Conservation (phyloP, 2,113 vertebrate species). For the Mixornis gularis region DNA sequence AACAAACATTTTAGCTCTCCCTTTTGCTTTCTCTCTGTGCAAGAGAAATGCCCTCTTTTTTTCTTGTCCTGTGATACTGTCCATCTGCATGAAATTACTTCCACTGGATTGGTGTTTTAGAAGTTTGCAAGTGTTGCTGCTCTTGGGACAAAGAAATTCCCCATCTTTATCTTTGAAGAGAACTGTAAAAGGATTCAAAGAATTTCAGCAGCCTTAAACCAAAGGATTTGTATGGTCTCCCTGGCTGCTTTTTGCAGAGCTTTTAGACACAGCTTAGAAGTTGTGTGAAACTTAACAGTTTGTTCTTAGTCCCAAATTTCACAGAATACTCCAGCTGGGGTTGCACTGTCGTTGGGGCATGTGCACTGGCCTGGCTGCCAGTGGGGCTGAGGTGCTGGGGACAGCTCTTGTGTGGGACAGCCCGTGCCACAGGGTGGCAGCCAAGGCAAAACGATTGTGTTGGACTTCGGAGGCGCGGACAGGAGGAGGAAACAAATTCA, state of each 20-base stretch:
- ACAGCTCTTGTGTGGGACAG: not conserved
- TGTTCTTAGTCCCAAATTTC: not conserved
- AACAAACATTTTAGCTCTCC: not conserved
- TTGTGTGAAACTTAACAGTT: not conserved
- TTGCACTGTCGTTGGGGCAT: rapidly evolving
- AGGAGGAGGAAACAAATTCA: not conserved
- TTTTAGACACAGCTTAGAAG: not conserved
- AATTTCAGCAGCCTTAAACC: not conserved
- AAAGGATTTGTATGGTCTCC: rapidly evolving
- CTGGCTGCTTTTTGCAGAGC: not conserved
- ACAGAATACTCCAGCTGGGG: rapidly evolving
- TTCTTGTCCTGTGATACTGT: not conserved
- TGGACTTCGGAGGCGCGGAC: not conserved
- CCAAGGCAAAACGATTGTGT: slow-evolving; percentile 29
- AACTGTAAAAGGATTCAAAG: not conserved
- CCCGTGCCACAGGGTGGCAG: slow-evolving; percentile 63
- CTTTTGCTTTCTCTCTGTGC: not conserved
- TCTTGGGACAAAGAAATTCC: not conserved
- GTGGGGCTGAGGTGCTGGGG: not conserved
- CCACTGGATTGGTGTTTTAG: not conserved
- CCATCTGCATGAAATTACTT: not conserved
- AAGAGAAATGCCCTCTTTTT: not conserved
- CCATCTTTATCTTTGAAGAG: not conserved
- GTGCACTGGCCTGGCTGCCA: not conserved
- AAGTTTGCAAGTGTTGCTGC: not conserved